phyloP scores from a whole-genome alignment of 1,140 invertebrate species.

The Drosophila trapezifrons region DNA sequence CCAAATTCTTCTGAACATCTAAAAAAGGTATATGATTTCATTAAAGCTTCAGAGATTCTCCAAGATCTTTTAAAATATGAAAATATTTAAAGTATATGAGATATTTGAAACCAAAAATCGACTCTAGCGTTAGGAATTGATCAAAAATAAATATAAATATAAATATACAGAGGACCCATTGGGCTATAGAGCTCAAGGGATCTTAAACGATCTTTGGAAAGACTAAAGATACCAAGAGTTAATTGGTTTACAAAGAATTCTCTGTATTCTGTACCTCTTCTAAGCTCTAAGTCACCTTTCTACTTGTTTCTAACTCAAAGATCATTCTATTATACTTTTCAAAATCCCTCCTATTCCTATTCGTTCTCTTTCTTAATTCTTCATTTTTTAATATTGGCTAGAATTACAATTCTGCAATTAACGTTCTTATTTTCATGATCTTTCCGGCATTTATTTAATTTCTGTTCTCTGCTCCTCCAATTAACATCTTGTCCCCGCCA shows the following conservation, averaged over 20 bases:
- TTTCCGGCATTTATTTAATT: conserved; percentile 5
- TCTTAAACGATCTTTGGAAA: too few relatives aligned
- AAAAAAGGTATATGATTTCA: neutral
- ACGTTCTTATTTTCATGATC: neutral
- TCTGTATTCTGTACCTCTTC: neutral
- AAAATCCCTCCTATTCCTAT: neutral
- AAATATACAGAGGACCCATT: too few relatives aligned
- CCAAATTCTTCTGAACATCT: too few relatives aligned
- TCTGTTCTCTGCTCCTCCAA: neutral
- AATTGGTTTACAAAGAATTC: neutral
- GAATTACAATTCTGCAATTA: neutral
- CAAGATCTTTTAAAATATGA: neutral
- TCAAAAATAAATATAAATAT: too few relatives aligned
- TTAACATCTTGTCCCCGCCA: conserved; percentile 6
- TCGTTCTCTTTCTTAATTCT: too few relatives aligned
- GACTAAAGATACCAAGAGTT: neutral
- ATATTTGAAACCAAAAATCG: too few relatives aligned
- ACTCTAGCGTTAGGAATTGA: too few relatives aligned
- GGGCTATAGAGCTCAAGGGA: too few relatives aligned
- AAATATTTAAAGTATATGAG: neutral
- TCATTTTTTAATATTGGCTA: neutral
- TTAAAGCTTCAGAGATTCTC: neutral
- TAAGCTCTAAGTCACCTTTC: neutral
- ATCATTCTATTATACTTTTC: neutral
- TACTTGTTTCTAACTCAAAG: neutral